These are phyloP conservation scores for Cheilosia scutellata DNA, from an alignment of 2,888 invertebrate genomes.

Conservation along the genomic window DNA sequence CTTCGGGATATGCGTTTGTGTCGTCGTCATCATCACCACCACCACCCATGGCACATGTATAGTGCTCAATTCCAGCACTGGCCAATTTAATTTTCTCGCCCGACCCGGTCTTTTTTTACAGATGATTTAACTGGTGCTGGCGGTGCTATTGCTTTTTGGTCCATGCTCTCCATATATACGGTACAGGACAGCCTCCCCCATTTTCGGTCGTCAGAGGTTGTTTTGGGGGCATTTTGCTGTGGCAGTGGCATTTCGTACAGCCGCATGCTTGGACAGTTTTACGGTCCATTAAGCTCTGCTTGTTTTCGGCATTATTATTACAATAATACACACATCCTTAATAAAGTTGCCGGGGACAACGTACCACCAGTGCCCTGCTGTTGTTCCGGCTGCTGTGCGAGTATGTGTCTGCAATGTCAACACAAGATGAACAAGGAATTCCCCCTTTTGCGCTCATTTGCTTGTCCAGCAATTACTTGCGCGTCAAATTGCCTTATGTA, in stretches of 20 bases:
- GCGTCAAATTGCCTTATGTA: constrained; percentile 64
- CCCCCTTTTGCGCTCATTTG: constrained; percentile 53
- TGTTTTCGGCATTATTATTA: constrained; percentile 75
- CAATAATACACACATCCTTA: constrained; percentile 65
- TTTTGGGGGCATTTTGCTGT: constrained; percentile 78
- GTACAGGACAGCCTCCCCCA: constrained; percentile 34
- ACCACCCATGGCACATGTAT: constrained; percentile 19
- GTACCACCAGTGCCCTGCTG: not conserved
- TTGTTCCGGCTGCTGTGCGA: not conserved
- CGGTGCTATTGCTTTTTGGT: constrained; percentile 8
- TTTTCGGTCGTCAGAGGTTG: constrained; percentile 76
- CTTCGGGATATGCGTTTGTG: constrained; percentile 32
- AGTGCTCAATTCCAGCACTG: constrained; percentile 76
- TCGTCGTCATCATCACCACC: constrained; percentile 21
- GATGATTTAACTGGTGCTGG: constrained; percentile 80
- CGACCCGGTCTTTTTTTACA: constrained; percentile 80
- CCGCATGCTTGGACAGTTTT: constrained; percentile 80
- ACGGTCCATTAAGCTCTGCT: constrained; percentile 81
- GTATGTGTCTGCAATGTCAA: constrained; percentile 12
- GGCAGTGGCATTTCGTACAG: constrained; percentile 26
- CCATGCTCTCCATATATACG: constrained; percentile 12
- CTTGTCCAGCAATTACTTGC: constrained; percentile 71
- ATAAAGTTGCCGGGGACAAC: constrained; percentile 1
- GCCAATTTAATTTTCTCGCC: constrained; percentile 83
- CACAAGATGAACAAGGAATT: constrained; percentile 15